Conservation (phyloP, 2,113 vertebrate genomes). For the Talpa occidentalis region DNA sequence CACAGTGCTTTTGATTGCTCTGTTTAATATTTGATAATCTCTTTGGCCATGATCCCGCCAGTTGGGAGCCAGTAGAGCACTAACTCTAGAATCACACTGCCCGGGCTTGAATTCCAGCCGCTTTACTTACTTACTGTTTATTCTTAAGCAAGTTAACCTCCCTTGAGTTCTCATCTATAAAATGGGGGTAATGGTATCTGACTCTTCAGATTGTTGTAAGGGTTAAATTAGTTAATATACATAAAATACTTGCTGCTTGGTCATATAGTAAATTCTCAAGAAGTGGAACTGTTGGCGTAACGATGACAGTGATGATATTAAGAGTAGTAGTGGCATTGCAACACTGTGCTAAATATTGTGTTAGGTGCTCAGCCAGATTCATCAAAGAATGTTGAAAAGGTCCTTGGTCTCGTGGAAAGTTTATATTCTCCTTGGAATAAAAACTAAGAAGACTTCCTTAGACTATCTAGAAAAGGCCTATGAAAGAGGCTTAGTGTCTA, state of each 20-base stretch:
- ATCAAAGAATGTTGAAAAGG: constrained; percentile 1
- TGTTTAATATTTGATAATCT: constrained; percentile 46
- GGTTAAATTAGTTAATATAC: constrained; percentile 7
- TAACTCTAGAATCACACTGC: constrained; percentile 1
- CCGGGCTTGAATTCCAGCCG: neutral
- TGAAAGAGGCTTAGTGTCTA: neutral
- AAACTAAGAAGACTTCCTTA: neutral
- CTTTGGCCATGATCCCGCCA: neutral
- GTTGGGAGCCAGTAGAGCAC: neutral
- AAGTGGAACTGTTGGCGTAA: neutral
- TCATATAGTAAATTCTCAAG: neutral
- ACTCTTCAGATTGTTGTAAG: neutral
- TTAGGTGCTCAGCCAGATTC: neutral
- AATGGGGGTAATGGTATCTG: constrained; percentile 1
- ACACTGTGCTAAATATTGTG: neutral
- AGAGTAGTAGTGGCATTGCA: neutral
- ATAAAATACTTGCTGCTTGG: neutral
- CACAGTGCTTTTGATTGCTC: constrained; percentile 28
- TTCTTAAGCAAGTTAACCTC: neutral
- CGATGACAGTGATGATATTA: neutral
- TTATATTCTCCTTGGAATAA: neutral
- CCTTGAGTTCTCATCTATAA: constrained; percentile 15
- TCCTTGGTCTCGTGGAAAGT: neutral
- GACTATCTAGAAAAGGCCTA: neutral
- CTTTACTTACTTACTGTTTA: constrained; percentile 38